Percentiles rank a stretch among this genome's conserved stretches.
Evolutionary conservation across 2,113 vertebrate species (phyloP).

Genomic region (Laticauda colubrina): DNA sequence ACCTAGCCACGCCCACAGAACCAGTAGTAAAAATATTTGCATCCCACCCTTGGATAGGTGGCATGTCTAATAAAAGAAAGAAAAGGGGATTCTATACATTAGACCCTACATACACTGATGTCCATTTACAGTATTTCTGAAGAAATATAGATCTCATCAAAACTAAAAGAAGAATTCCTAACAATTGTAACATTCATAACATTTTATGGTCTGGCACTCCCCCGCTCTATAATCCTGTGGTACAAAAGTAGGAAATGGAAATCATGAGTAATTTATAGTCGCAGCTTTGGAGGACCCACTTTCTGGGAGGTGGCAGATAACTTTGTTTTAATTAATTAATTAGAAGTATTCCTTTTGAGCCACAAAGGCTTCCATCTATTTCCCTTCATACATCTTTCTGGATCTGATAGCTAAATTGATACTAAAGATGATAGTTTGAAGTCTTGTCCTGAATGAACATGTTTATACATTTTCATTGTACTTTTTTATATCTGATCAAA

Average conservation of each 20-base stretch:
- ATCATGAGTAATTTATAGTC: neutral
- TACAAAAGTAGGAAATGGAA: neutral
- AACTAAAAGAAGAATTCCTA: neutral
- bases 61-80: neutral
- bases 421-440: neutral
- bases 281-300: neutral
- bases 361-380: neutral
- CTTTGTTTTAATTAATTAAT: neutral
- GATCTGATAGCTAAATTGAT: neutral
- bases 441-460: neutral
- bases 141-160: neutral
- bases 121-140: neutral
- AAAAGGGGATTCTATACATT: neutral
- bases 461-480: neutral
- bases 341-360: neutral
- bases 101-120: neutral
- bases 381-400: neutral
- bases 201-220: neutral
- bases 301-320: neutral
- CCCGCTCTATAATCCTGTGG: neutral
- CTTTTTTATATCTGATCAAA: neutral
- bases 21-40: no score
- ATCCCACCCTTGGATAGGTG: neutral
- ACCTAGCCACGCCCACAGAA: no score
- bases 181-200: neutral